phyloP scores from a whole-genome alignment of 2,888 invertebrate species.

The Nysson spinosus region DNA sequence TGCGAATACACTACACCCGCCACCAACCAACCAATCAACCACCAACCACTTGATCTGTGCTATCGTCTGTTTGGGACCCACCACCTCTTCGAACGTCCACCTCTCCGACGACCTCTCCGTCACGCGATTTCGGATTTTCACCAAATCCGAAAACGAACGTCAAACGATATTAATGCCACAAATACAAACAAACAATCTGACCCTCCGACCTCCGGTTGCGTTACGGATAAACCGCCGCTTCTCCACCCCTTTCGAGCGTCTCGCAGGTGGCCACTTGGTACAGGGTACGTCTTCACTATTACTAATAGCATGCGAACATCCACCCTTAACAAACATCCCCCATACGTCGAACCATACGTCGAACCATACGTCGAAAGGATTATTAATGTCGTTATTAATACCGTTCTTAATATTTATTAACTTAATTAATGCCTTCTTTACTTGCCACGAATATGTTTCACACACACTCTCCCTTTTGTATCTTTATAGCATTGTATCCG shows the following conservation, averaged over 20 bases:
- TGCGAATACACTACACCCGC: constrained; percentile 63
- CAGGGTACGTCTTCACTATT: constrained; percentile 86
- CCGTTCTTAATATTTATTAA: too few relatives aligned
- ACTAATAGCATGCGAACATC: constrained; percentile 74
- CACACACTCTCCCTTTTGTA: too few relatives aligned
- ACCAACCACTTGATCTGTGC: constrained; percentile 62
- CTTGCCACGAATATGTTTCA: too few relatives aligned
- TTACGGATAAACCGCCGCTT: constrained; percentile 66
- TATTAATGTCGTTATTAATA: too few relatives aligned
- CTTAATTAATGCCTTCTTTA: too few relatives aligned
- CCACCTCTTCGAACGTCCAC: constrained; percentile 49
- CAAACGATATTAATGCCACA: constrained; percentile 16
- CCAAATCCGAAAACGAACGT: constrained; percentile 33
- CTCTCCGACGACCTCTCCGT: constrained; percentile 42
- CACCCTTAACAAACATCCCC: constrained; percentile 6
- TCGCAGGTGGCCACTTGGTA: constrained; percentile 93
- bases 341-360: too few relatives aligned
- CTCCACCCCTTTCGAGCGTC: constrained; percentile 71
- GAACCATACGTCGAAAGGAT: too few relatives aligned
- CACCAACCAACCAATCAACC: constrained; percentile 46
- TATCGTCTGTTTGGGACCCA: constrained; percentile 56
- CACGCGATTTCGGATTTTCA: constrained; percentile 31
- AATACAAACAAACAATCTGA: constrained; percentile 19
- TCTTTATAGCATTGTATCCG: too few relatives aligned
- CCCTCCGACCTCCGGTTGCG: constrained; percentile 47